Base-by-base conservation (phyloP, 2,113 vertebrate species). In the Nannospalax galili region DNA sequence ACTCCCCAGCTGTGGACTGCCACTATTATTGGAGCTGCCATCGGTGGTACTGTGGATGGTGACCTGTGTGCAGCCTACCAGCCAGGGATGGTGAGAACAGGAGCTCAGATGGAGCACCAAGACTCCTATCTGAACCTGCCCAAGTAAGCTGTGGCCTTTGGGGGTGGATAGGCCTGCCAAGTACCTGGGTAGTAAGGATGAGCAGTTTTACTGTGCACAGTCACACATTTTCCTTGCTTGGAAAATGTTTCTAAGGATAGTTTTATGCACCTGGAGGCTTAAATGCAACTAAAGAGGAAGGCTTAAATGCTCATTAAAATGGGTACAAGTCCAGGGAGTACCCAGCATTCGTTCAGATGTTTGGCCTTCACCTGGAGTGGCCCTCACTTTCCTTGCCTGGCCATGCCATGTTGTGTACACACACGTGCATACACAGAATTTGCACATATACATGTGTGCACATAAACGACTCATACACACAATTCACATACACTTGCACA, bases 51-150 rank as follows among this genome's bases (percentile, higher is more conserved):
- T 72, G 35, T 35, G 24, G 26, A 2, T 9, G 0, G 40, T 22
- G 28, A 22, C 75, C 24, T 26, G 22, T 5, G 1, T 1, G 5
- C 42, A 16, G 80, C 22, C 48, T 40, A 1, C 17, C 7, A 24
- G 60, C 72, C 1, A 0, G 0, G 19, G 67, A 6, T 30, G 72
- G 45, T 52, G 70, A 19, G 35, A 26, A 24, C 70, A 67, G 48
- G 58, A 2, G 22, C 15, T 2, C 2, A 9, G 1, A 24, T 7
- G 28, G 67, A 12, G 15, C 4, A 5, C 19, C 8, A 16, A 0
- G 85, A 24, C 3, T 17, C 48, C 37, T 67, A 58, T 81, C 52
- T 77, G 14, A 5, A 65, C 65, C 8, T 35, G 56, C 32, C 58
- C 2, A 30, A 10, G 37, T 10, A 26, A 8, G 67, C 40, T 40